phyloP scores from a whole-genome alignment of 2,888 invertebrate species.

The Tiliacea aurago region DNA sequence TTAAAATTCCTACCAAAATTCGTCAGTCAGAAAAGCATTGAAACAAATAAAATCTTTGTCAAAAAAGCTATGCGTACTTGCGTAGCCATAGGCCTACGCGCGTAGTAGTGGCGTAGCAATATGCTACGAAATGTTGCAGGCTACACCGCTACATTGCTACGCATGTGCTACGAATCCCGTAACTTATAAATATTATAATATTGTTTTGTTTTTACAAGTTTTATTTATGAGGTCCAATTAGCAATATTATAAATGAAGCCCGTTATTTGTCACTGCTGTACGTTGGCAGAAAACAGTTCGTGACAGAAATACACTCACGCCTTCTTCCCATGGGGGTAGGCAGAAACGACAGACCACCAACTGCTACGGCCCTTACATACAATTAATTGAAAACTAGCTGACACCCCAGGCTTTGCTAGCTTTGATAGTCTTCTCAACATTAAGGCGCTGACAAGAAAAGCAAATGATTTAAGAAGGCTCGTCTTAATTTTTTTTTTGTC shows the following conservation, averaged over 20 bases:
- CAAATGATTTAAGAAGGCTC: too few relatives aligned
- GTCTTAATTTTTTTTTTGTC: too few relatives aligned
- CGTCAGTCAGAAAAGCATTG: neutral
- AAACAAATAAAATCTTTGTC: neutral
- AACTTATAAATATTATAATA: slow-evolving; percentile 14
- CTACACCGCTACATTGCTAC: slow-evolving; percentile 49
- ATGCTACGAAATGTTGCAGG: slow-evolving; percentile 39
- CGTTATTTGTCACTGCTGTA: neutral
- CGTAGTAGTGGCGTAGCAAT: slow-evolving; percentile 48
- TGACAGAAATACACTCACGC: neutral
- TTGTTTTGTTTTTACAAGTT: slow-evolving; percentile 18
- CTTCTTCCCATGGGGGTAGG: too few relatives aligned
- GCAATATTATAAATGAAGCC: neutral
- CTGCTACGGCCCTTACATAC: too few relatives aligned
- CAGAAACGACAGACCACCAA: too few relatives aligned
- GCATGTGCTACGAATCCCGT: slow-evolving; percentile 41
- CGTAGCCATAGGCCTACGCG: slow-evolving; percentile 38
- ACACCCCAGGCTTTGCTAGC: neutral
- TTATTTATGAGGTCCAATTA: neutral
- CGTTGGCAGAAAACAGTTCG: neutral
- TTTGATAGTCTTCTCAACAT: neutral
- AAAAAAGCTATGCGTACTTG: neutral
- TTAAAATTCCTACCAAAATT: too few relatives aligned
- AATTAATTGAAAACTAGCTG: neutral
- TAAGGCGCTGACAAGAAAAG: too few relatives aligned